Conservation (phyloP, 2,113 vertebrate genomes). For the Puma concolor region DNA sequence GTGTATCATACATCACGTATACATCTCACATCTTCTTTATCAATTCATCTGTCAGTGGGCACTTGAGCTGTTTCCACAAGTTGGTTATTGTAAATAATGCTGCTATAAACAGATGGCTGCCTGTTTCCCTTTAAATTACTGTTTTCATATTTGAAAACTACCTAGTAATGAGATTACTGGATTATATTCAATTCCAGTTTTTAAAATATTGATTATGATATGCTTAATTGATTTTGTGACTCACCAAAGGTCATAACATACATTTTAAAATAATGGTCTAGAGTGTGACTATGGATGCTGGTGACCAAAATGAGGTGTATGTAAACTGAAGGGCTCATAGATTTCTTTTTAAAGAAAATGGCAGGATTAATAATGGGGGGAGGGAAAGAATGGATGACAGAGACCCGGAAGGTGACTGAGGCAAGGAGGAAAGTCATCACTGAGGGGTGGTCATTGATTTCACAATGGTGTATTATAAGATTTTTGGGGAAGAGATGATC, state of each 20-base stretch:
- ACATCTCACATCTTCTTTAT: neutral
- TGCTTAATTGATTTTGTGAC: neutral
- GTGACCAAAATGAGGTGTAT: neutral
- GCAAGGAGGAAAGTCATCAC: neutral
- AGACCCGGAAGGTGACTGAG: neutral
- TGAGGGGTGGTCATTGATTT: neutral
- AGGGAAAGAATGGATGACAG: neutral
- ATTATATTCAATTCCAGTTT: neutral
- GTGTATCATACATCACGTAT: neutral
- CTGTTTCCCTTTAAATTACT: neutral
- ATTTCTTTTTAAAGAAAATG: neutral
- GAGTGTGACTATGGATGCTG: neutral
- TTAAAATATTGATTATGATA: neutral
- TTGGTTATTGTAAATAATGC: neutral
- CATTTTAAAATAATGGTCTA: neutral
- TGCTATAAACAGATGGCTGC: neutral
- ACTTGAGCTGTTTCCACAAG: neutral
- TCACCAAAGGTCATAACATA: neutral
- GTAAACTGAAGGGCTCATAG: neutral
- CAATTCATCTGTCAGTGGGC: neutral
- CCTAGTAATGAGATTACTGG: neutral
- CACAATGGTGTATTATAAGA: neutral
- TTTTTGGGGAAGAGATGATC: neutral
- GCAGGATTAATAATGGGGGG: neutral
- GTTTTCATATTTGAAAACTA: neutral